phyloP scores from a whole-genome alignment of 2,113 vertebrate species.

The Noturus placidus region DNA sequence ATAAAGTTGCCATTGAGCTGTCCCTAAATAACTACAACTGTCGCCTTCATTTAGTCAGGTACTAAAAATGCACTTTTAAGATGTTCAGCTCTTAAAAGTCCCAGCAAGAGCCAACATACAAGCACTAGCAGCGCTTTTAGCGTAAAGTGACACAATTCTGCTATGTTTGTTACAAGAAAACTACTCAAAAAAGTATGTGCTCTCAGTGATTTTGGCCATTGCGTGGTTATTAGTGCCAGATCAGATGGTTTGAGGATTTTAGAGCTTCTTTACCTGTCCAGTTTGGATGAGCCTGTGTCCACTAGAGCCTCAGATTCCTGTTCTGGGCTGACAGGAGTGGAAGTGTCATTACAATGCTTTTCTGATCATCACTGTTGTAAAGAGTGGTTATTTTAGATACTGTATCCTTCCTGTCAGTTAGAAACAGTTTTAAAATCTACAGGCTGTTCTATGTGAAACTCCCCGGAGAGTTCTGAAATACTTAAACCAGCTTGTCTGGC shows the following conservation, averaged over 20 bases:
- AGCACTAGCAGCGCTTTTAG: background rate
- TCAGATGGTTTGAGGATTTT: background rate
- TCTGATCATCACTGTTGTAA: background rate
- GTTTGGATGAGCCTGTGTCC: too few relatives aligned
- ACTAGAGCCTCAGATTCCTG: background rate
- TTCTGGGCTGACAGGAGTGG: background rate
- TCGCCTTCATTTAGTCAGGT: conserved; percentile 63
- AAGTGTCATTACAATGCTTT: background rate
- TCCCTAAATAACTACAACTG: conserved; percentile 73
- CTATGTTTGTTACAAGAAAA: background rate
- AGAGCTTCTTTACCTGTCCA: background rate
- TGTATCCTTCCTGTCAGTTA: background rate
- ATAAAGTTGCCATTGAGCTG: conserved; percentile 71
- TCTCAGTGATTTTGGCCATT: background rate
- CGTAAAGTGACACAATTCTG: background rate
- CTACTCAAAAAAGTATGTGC: too few relatives aligned
- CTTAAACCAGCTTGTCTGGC: too few relatives aligned
- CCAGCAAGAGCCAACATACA: background rate
- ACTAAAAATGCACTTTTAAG: conserved; percentile 58
- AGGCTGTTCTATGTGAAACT: background rate
- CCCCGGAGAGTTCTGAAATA: background rate
- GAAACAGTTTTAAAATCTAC: background rate
- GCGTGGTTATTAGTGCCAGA: background rate
- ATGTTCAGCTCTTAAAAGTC: conserved; percentile 48
- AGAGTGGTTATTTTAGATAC: background rate